These are phyloP conservation scores for Furnarius figulus DNA, from an alignment of 2,113 vertebrate genomes.

Conservation along the genomic window DNA sequence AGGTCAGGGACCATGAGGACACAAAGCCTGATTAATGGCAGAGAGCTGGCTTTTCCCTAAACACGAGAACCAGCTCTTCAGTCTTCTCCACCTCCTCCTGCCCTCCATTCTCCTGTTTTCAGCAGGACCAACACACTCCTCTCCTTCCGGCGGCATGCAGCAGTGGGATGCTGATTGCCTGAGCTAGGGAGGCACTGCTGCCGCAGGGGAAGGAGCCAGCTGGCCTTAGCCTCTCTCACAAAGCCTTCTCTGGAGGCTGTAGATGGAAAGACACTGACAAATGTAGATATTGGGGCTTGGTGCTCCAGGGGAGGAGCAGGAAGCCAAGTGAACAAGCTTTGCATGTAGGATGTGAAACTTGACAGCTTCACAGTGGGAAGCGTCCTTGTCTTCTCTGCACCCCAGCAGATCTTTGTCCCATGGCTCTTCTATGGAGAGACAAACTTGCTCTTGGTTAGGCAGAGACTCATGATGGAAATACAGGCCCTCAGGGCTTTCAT, in stretches of 20 bases:
- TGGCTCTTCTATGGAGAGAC: background rate
- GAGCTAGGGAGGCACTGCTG: background rate
- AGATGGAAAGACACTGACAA: background rate
- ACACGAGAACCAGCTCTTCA: background rate
- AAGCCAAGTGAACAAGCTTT: background rate
- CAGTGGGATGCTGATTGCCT: accelerated
- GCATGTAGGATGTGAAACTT: background rate
- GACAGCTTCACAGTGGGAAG: accelerated
- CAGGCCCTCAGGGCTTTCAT: background rate
- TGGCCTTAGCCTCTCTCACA: background rate
- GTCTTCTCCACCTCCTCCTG: background rate
- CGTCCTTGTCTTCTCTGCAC: background rate
- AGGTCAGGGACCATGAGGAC: background rate
- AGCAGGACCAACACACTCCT: background rate
- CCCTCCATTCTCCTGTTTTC: no score
- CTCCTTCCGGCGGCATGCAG: background rate
- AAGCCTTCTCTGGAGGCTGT: background rate
- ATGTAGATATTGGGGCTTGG: background rate
- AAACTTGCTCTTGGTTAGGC: background rate
- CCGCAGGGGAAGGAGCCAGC: background rate
- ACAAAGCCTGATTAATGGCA: background rate
- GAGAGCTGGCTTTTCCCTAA: background rate
- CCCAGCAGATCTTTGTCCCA: background rate
- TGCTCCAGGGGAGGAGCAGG: background rate
- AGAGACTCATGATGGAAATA: background rate